These are phyloP conservation scores for Scaptomyza polygonia DNA, from an alignment of 2,888 invertebrate genomes.

Conservation along the genomic window DNA sequence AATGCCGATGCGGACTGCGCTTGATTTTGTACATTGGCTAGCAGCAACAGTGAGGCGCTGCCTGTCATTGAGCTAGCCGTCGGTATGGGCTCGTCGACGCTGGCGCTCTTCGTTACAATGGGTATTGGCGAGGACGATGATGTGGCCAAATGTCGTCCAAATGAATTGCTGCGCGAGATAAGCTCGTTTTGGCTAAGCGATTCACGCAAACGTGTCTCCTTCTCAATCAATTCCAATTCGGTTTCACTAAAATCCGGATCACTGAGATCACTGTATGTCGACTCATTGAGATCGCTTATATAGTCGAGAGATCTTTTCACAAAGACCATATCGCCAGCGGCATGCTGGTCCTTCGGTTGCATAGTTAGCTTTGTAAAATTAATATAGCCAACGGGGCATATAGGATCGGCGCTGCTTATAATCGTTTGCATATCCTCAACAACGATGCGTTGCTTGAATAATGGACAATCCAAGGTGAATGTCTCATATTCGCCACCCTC, in stretches of 20 bases:
- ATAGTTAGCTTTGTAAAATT: conserved; percentile 93
- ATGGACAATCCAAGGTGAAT: conserved; percentile 97
- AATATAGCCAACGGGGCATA: conserved; percentile 97
- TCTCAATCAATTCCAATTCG: conserved; percentile 87
- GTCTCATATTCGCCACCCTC: conserved; percentile 99
- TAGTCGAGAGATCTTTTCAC: conserved; percentile 87
- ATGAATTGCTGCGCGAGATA: conserved; percentile 84
- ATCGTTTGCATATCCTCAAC: conserved; percentile 94
- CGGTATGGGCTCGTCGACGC: conserved; percentile 83
- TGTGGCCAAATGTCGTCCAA: conserved; percentile 82
- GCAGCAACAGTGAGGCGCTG: conserved; percentile 64
- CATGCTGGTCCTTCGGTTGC: conserved; percentile 86
- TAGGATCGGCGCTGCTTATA: conserved; percentile 94
- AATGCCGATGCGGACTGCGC: conserved; percentile 36
- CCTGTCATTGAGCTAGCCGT: conserved; percentile 52
- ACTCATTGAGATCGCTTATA: conserved; percentile 87
- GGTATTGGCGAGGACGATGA: conserved; percentile 83
- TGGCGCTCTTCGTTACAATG: conserved; percentile 84
- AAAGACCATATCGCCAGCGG: conserved; percentile 82
- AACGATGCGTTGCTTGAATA: conserved; percentile 95
- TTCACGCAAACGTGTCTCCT: conserved; percentile 83
- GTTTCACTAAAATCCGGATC: conserved; percentile 88
- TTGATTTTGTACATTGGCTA: conserved; percentile 52
- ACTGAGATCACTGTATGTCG: conserved; percentile 88
- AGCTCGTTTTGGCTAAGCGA: conserved; percentile 84